These are phyloP conservation scores for Lasioglossum oenotherae DNA, from an alignment of 2,888 invertebrate genomes.

Conservation along the genomic window DNA sequence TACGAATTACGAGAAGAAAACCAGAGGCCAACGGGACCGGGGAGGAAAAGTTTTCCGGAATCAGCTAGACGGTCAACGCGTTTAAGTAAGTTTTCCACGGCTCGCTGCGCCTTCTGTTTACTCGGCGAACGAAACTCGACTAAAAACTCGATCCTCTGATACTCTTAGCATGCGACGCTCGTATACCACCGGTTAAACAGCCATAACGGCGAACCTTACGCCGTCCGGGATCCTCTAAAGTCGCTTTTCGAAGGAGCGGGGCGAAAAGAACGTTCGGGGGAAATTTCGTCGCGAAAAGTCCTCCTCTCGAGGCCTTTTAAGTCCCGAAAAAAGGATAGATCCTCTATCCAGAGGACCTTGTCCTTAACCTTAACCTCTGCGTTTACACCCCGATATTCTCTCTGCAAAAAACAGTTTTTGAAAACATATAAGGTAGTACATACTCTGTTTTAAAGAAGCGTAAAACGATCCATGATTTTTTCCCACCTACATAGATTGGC, in stretches of 20 bases:
- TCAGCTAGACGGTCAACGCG: constrained; percentile 12
- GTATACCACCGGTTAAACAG: constrained; percentile 2
- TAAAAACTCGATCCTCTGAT: constrained; percentile 14
- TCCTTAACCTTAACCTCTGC: no score
- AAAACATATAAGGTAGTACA: no score
- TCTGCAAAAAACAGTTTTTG: no score
- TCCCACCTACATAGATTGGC: no score
- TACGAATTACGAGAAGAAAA: background rate
- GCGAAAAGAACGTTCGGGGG: background rate
- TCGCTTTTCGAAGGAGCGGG: background rate
- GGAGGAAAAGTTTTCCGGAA: background rate
- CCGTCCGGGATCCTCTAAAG: background rate
- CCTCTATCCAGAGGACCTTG: background rate
- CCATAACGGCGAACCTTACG: background rate
- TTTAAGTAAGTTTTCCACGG: constrained; percentile 14
- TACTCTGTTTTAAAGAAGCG: no score
- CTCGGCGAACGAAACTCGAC: constrained; percentile 7
- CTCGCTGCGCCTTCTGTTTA: constrained; percentile 9
- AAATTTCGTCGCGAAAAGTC: background rate
- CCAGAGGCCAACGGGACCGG: background rate
- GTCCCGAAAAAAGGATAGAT: background rate
- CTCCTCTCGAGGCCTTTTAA: background rate
- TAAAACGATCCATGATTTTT: no score
- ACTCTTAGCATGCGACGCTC: constrained; percentile 30
- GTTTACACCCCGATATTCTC: no score